Conservation (phyloP, 2,797 vertebrate genomes). For the Enteromius treurensis region DNA sequence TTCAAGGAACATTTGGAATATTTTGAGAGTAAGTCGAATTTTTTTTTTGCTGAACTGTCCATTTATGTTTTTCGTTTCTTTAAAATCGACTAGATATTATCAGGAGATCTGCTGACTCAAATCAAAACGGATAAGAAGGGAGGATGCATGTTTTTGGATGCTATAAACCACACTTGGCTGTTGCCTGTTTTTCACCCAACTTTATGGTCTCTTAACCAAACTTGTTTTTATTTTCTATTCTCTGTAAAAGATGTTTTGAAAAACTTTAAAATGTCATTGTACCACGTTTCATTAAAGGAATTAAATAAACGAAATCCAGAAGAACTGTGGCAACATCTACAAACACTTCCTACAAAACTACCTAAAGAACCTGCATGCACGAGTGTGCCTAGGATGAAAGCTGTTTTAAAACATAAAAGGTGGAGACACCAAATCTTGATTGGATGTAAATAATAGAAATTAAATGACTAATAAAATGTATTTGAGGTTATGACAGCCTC, state of each 20-base stretch:
- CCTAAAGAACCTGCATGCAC: neutral
- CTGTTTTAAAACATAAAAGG: neutral
- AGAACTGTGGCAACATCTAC: neutral
- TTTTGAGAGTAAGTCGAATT: no score
- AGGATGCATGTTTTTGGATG: slow-evolving; percentile 33
- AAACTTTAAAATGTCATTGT: neutral
- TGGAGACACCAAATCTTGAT: neutral
- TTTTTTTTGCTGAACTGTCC: neutral
- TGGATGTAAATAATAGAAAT: neutral
- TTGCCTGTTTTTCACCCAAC: neutral
- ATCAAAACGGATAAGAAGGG: neutral
- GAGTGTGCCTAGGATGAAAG: neutral
- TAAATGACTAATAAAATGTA: neutral
- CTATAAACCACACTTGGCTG: slow-evolving; percentile 49
- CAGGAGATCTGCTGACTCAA: neutral
- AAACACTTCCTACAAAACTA: neutral
- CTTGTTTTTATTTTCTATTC: neutral
- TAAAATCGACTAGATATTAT: neutral
- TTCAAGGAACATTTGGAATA: neutral
- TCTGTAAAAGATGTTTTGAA: neutral
- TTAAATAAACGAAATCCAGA: neutral
- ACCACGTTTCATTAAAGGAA: neutral
- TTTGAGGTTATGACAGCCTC: neutral
- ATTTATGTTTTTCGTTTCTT: neutral
- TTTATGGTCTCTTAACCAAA: no score